Percentiles rank a stretch among this genome's conserved stretches.
Conservation (phyloP, 2,113 vertebrate species). For the Alosa alosa region DNA sequence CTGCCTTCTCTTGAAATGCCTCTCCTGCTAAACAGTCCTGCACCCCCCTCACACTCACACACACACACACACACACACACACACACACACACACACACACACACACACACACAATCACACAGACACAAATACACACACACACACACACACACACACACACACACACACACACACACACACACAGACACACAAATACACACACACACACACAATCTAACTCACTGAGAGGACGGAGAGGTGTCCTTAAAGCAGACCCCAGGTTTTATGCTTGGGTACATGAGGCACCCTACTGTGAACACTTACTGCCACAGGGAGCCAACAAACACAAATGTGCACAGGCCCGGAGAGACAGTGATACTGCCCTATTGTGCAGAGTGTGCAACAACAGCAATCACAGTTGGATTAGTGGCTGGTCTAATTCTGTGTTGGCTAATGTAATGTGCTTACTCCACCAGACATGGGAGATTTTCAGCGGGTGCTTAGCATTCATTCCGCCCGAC, state of each 20-base stretch:
- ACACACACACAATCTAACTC: conserved; percentile 7
- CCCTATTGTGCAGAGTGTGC: background rate
- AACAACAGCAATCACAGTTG: background rate
- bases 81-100: background rate
- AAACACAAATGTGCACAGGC: background rate
- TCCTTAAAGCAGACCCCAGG: background rate
- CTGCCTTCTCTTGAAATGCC: background rate
- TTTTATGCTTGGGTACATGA: background rate
- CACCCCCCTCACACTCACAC: background rate
- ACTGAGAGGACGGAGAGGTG: background rate
- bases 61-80: background rate
- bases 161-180: background rate
- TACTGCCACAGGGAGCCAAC: background rate
- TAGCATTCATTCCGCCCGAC: background rate
- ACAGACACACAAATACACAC: conserved; percentile 18
- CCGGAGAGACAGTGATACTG: background rate
- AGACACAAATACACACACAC: background rate
- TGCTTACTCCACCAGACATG: conserved; percentile 8
- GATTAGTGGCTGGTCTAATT: background rate
- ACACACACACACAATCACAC: background rate
- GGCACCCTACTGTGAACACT: background rate
- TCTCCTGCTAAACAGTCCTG: background rate
- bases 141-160: background rate
- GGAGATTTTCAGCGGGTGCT: background rate
- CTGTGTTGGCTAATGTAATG: background rate